A percentile compares a stretch with the other conserved stretches of the same genome.
These are phyloP conservation scores for Pachyuromys duprasi DNA, from an alignment of 2,797 vertebrate species.

Conservation along the genomic window DNA sequence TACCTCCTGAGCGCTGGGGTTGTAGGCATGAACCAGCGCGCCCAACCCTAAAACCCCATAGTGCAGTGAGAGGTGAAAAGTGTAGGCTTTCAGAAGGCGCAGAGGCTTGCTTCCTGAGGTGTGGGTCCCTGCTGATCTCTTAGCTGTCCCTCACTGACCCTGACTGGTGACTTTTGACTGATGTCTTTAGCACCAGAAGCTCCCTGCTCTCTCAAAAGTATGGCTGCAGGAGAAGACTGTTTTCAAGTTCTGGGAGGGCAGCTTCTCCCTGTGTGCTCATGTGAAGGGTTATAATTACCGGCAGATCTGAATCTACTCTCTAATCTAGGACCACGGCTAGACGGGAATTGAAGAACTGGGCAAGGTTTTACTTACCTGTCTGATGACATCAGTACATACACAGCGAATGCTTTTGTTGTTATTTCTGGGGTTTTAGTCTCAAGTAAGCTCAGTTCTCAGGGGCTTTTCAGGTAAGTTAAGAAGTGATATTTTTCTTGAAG, in stretches of 20 bases:
- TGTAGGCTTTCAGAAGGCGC: not conserved
- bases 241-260: not conserved
- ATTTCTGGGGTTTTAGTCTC: constrained; percentile 19
- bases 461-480: constrained; percentile 35
- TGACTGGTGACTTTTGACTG: not conserved
- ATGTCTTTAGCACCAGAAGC: not conserved
- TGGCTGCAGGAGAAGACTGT: not conserved
- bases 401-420: constrained; percentile 34
- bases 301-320: constrained; percentile 1
- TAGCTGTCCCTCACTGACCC: not conserved
- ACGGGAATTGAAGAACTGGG: constrained; percentile 34
- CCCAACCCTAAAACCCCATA: not conserved
- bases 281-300: not conserved
- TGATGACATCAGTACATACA: not conserved
- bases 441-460: not conserved
- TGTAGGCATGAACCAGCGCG: not conserved
- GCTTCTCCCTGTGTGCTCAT: not conserved
- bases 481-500: constrained; percentile 52
- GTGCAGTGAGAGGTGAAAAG: not conserved
- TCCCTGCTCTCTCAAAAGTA: constrained; percentile 35
- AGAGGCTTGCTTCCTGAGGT: not conserved
- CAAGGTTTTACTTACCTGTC: constrained; percentile 42
- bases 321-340: constrained; percentile 23
- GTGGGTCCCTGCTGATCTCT: not conserved
- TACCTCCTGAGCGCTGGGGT: not conserved